phyloP scores from a whole-genome alignment of 2,888 invertebrate species.

The Ophion ellenae region DNA sequence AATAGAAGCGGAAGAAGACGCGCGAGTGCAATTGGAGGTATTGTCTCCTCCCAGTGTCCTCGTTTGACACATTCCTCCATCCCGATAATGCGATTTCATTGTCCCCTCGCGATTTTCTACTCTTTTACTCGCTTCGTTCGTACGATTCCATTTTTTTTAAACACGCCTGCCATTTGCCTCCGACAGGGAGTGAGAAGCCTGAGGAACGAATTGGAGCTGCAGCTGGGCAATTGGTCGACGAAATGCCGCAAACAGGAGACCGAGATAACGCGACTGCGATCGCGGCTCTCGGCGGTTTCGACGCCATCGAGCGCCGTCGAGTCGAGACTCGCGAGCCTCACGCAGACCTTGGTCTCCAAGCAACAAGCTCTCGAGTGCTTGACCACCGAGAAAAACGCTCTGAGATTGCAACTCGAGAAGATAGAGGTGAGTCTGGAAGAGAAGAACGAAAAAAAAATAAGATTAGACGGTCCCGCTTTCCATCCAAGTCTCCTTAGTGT shows the following conservation, averaged over 20 bases:
- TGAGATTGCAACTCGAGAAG: conserved; percentile 93
- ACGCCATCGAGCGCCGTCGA: conserved; percentile 81
- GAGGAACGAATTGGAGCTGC: conserved; percentile 85
- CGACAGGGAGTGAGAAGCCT: conserved; percentile 85
- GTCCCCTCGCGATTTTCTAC: too few species aligned
- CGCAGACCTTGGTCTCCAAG: conserved; percentile 93
- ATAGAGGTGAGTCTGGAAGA: conserved; percentile 85
- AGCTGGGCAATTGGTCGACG: conserved; percentile 84
- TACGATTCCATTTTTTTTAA: conserved; percentile 8
- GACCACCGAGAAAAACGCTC: conserved; percentile 93
- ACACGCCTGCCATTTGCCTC: background rate
- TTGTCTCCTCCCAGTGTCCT: background rate
- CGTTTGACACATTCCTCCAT: background rate
- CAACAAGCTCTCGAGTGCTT: conserved; percentile 93
- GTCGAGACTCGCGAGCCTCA: conserved; percentile 84
- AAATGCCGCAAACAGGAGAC: conserved; percentile 85
- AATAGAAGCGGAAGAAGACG: conserved; percentile 84
- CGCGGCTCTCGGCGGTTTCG: conserved; percentile 84
- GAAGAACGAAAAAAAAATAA: background rate
- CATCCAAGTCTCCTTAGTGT: too few species aligned
- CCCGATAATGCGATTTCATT: background rate
- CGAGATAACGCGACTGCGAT: conserved; percentile 86
- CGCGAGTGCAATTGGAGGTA: conserved; percentile 77
- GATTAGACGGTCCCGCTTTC: background rate
- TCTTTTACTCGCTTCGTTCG: background rate